Base-by-base conservation (phyloP, 1,140 invertebrate genomes). In the Zaprionus tsacasi region DNA sequence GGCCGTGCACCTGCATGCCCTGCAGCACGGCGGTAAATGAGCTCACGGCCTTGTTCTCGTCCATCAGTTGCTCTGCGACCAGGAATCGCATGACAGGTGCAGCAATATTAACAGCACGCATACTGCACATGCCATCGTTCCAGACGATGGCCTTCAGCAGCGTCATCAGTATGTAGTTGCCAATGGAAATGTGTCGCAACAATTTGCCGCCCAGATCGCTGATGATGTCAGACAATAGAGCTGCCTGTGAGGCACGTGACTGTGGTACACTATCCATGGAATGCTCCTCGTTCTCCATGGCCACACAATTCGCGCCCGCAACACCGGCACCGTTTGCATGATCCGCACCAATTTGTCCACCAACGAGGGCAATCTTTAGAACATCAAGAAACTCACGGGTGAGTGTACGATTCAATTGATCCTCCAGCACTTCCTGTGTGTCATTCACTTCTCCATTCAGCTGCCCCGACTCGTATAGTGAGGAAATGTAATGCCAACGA, bases 311-410 rank as follows among this genome's bases (percentile, higher is more conserved):
- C 72, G 94, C 94, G 8, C 91, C 70, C 0, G 38, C 55, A 3
- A 55, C 68, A 25, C 70, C 73, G 11, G 68, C 91, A 0, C 92
- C 90, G 6, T 91, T 59, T 11, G 75, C 82, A 65, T 91, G 83
- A 76, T 92, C 91, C 0, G 79, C 74, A 0, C 91, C 82, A 10
- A 92, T 92, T 35, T 91, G 87, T 2, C 93, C 94, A 10, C 94
- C 94, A 21, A 94, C 93, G 35, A 94, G 72, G 0, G 93, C 94
- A 0, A 96, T 95, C 93, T 96, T 96, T 0, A 98, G 90, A 1
- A 98, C 94, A 74, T 98, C 97, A 6, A 98, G 91, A 88, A 98
- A 97, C 92, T 98, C 97, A 70, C 97, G 94, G 0, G 97, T 97
- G n/a, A 98, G 92, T 65, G 96, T 96, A 52, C 97, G 93, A 64